Percentiles rank a stretch among this genome's conserved stretches.
These are phyloP conservation scores for Ips typographus DNA, from an alignment of 1,140 invertebrate genomes.

Conservation along the genomic window DNA sequence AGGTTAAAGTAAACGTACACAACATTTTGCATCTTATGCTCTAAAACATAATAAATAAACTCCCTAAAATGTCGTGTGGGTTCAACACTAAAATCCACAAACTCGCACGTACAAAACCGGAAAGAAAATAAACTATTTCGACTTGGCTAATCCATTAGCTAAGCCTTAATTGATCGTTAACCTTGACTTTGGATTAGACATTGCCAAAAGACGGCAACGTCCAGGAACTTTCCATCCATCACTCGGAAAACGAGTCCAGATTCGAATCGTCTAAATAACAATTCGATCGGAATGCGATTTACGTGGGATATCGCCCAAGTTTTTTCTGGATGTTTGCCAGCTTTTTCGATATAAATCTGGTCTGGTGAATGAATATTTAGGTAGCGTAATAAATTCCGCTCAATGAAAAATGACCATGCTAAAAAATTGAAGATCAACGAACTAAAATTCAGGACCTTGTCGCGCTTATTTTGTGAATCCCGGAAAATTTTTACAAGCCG, in stretches of 20 bases:
- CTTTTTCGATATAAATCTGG: background rate
- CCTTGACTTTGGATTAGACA: background rate
- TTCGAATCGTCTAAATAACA: background rate
- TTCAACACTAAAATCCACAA: too few relatives aligned
- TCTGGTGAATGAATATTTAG: background rate
- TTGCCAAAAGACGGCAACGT: background rate
- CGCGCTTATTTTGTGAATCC: too few relatives aligned
- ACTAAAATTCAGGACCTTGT: background rate
- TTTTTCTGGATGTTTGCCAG: background rate
- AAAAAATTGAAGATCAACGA: conserved; percentile 1
- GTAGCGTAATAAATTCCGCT: background rate
- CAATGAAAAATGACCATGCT: background rate
- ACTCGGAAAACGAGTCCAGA: background rate
- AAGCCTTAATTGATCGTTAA: background rate
- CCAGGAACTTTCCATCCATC: background rate
- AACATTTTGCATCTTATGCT: too few relatives aligned
- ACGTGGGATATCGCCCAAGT: background rate
- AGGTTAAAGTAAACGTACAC: too few relatives aligned
- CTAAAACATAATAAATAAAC: too few relatives aligned
- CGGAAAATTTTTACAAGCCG: too few relatives aligned
- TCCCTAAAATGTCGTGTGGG: too few relatives aligned
- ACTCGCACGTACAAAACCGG: too few relatives aligned
- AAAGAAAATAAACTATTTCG: too few relatives aligned
- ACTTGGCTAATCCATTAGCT: background rate
- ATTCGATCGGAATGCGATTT: background rate